Percentiles rank a stretch among this genome's conserved stretches.
These are phyloP conservation scores for Lordiphosa andalusiaca DNA, from an alignment of 2,888 invertebrate genomes.

Conservation along the genomic window DNA sequence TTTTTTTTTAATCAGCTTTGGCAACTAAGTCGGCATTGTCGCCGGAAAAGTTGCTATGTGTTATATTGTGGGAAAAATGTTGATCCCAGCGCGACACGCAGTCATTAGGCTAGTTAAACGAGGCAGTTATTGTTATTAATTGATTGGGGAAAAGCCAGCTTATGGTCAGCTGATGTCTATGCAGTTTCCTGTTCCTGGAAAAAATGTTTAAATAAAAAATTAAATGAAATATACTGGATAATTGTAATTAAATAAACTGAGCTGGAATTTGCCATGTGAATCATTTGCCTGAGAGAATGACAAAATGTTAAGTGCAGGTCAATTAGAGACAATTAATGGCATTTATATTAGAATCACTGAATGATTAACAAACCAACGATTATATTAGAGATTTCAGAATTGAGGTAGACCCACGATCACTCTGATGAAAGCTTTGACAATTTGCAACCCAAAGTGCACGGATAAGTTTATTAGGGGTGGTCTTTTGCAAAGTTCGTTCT, in stretches of 20 bases:
- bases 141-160: conserved; percentile 36
- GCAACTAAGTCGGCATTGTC: conserved; percentile 50
- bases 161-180: conserved; percentile 41
- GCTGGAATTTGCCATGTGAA: conserved; percentile 38
- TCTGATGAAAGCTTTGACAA: too few relatives aligned
- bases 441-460: too few relatives aligned
- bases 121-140: conserved; percentile 57
- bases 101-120: conserved; percentile 62
- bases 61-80: conserved; percentile 53
- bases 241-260: conserved; percentile 23
- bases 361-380: too few relatives aligned
- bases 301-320: too few relatives aligned
- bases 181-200: conserved; percentile 54
- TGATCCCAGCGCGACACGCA: conserved; percentile 37
- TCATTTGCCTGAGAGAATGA: conserved; percentile 26
- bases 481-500: too few relatives aligned
- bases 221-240: not conserved
- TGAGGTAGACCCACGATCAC: too few relatives aligned
- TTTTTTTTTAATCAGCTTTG: conserved; percentile 63
- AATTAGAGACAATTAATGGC: conserved; percentile 24
- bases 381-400: too few relatives aligned
- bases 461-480: too few relatives aligned
- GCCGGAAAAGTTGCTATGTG: conserved; percentile 45
- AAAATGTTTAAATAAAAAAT: not conserved
- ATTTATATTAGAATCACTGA: not conserved